These are phyloP conservation scores for Pampus argenteus DNA, from an alignment of 2,797 vertebrate genomes.

Conservation along the genomic window DNA sequence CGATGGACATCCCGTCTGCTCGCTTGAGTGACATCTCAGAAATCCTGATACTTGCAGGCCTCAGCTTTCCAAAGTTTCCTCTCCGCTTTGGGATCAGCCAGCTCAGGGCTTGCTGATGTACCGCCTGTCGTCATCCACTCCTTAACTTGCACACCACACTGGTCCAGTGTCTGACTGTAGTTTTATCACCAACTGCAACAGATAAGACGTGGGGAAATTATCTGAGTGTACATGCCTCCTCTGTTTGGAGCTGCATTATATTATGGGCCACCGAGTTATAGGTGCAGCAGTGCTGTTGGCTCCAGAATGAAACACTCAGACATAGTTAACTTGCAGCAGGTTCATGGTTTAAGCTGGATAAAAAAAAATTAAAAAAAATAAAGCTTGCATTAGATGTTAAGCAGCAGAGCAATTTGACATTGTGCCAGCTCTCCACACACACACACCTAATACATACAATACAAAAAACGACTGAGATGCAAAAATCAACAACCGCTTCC, in stretches of 20 bases:
- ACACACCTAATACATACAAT: constrained; percentile 5
- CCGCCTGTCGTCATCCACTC: constrained; percentile 56
- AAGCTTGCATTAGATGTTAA: constrained; percentile 39
- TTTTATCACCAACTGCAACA: constrained; percentile 39
- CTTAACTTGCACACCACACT: constrained; percentile 16
- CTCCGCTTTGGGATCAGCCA: constrained; percentile 60
- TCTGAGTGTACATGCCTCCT: not conserved
- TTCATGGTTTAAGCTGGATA: constrained; percentile 16
- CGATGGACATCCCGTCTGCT: constrained; percentile 92
- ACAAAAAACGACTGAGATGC: not conserved
- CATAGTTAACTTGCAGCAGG: not conserved
- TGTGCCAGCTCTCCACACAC: constrained; percentile 36
- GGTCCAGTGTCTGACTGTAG: constrained; percentile 21
- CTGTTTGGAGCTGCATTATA: not conserved
- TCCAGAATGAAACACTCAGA: not conserved
- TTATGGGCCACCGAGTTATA: not conserved
- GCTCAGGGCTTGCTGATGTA: constrained; percentile 44
- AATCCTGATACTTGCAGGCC: constrained; percentile 39
- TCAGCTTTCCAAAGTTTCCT: constrained; percentile 17
- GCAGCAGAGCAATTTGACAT: constrained; percentile 36
- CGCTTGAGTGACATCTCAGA: constrained; percentile 90
- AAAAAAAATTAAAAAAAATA: constrained; percentile 30
- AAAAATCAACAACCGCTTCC: not conserved
- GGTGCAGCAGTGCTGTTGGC: not conserved
- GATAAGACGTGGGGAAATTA: constrained; percentile 5